phyloP scores from a whole-genome alignment of 64 coral and sea anemone genomes.

The Montipora capricornis region DNA sequence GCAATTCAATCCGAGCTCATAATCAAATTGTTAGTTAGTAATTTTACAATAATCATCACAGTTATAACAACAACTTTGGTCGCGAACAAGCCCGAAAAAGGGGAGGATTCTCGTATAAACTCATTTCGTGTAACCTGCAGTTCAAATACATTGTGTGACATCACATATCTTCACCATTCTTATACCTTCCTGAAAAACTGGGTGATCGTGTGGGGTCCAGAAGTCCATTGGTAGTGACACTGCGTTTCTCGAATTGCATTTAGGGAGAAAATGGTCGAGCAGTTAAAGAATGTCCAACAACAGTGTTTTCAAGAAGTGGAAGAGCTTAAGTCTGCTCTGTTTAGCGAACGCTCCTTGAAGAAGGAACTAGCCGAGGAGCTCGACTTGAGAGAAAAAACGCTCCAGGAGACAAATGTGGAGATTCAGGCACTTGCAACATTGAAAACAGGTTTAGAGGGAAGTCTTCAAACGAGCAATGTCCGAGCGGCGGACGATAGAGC shows the following conservation, averaged over 20 bases:
- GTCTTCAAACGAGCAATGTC: conserved; percentile 38
- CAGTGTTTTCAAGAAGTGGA: conserved; percentile 47
- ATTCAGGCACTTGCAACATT: conserved; percentile 14
- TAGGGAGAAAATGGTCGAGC: conserved; percentile 4
- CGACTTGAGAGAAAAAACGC: conserved; percentile 32
- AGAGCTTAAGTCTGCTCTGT: neutral
- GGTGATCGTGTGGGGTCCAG: too few relatives aligned
- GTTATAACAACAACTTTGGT: too few relatives aligned
- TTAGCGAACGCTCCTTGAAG: conserved; percentile 26
- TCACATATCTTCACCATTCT: too few relatives aligned
- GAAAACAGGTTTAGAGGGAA: conserved; percentile 31
- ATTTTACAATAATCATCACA: too few relatives aligned
- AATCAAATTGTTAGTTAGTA: too few relatives aligned
- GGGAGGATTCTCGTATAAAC: too few relatives aligned
- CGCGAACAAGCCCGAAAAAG: too few relatives aligned
- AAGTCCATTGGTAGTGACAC: too few relatives aligned
- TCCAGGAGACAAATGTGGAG: conserved; percentile 21
- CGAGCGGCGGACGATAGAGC: neutral
- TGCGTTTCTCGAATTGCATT: neutral
- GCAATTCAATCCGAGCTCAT: too few relatives aligned
- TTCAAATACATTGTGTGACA: too few relatives aligned
- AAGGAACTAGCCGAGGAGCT: conserved; percentile 22
- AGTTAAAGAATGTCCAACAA: conserved; percentile 26
- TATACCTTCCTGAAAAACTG: too few relatives aligned
- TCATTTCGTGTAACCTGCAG: too few relatives aligned